Evolutionary conservation across 2,113 vertebrate genomes (phyloP), one percentile per base, ranked within the genome.

Genomic region (Phaethornis superciliosus): DNA sequence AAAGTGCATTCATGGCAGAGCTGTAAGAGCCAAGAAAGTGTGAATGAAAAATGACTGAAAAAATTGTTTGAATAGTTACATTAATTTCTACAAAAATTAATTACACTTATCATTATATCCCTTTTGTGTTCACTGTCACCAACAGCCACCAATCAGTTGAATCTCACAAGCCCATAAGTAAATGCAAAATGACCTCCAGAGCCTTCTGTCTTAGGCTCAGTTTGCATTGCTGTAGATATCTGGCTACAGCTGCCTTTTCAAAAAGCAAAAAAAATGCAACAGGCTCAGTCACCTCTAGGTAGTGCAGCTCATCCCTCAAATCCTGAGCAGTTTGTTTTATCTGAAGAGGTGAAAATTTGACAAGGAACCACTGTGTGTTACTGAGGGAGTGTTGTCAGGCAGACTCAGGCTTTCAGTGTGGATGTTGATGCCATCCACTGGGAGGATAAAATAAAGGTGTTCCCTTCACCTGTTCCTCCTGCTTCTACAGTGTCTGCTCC

Each of bases 11-110:
- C 12, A 15, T 33, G 46, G 64, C 37, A 74, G 22, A 90, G 37
- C 56, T 82, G 49, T 80, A 81, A 64, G 30, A 76, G 37, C 35
- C 46, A 83, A 72, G 87, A 65, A 72, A 12, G 33, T 78, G 52
- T 62, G 83, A 81, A 75, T 70, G 68, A 88, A 92, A 96, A 92
- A 88, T 81, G 4, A 71, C 18, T 63, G 56, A 74, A 89, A 91
- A 72, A 55, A 52, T 33, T 76, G 2, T 75, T 89, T 67, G 47
- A 78, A 71, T 83, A 52, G 52, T 86, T 94, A 60, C 55, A 83
- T 82, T 93, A 58, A 81, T 94, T 94, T 91, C 80, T 95, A 64
- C 68, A 92, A 40, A 42, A 88, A 83, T 88, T 93, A 82, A 69
- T 54, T 88, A 64, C 27, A 40, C 47, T 88, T 90, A 81, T 67